These are phyloP conservation scores for Cosmopolites sordidus DNA, from an alignment of 2,888 invertebrate species.

Conservation along the genomic window DNA sequence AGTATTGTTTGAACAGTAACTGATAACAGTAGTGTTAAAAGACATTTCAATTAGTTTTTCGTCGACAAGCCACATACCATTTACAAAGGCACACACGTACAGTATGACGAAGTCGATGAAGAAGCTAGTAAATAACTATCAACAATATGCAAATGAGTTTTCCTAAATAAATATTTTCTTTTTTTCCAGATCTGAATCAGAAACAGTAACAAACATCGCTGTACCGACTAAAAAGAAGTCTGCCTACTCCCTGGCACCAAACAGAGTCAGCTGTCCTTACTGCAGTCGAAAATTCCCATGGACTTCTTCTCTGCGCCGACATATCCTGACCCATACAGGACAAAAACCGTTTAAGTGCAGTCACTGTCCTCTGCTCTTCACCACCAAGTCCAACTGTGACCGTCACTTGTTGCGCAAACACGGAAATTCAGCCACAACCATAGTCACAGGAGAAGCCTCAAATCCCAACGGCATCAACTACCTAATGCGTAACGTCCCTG, in stretches of 20 bases:
- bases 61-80: too few relatives aligned
- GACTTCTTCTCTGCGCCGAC: constrained; percentile 92
- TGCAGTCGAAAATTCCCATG: constrained; percentile 94
- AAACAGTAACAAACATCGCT: constrained; percentile 55
- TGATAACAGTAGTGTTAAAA: too few relatives aligned
- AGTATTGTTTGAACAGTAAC: too few relatives aligned
- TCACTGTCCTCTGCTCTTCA: constrained; percentile 88
- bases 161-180: too few relatives aligned
- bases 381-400: constrained; percentile 96
- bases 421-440: constrained; percentile 53
- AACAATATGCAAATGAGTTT: too few relatives aligned
- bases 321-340: constrained; percentile 91
- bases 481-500: constrained; percentile 65
- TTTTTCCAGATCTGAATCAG: constrained; percentile 63
- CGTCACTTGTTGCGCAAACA: constrained; percentile 89
- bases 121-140: too few relatives aligned
- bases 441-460: constrained; percentile 38
- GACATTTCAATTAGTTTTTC: too few relatives aligned
- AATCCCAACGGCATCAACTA: constrained; percentile 47
- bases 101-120: too few relatives aligned
- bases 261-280: constrained; percentile 88
- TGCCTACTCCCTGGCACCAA: constrained; percentile 92
- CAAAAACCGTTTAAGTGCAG: constrained; percentile 96
- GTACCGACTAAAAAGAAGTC: constrained; percentile 77
- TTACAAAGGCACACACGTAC: too few relatives aligned